Evolutionary conservation across 1,140 invertebrate genomes (phyloP).

Genomic region (Anthonomus grandis): DNA sequence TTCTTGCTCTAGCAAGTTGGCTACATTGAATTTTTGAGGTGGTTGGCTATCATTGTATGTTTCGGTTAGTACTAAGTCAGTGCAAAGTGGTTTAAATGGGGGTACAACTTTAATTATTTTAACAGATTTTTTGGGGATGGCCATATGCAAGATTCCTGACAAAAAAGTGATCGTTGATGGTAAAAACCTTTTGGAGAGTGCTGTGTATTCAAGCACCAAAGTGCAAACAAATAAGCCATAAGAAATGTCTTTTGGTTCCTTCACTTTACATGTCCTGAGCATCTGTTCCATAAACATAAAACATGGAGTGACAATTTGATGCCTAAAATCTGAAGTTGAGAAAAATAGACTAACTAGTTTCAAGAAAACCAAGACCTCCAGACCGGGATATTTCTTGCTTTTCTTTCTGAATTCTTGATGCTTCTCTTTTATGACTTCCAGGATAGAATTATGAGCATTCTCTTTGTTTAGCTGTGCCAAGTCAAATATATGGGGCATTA

Average conservation of each 20-base stretch:
- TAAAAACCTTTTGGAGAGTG: conserved; percentile 74
- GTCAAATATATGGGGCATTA: conserved; percentile 70
- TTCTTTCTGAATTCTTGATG: conserved; percentile 62
- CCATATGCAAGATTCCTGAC: conserved; percentile 63
- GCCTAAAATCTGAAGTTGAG: conserved; percentile 84
- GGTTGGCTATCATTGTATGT: conserved; percentile 47
- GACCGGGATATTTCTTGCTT: conserved; percentile 59
- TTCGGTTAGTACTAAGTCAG: conserved; percentile 55
- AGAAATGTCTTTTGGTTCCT: conserved; percentile 63
- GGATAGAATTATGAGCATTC: conserved; percentile 60
- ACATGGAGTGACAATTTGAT: conserved; percentile 80
- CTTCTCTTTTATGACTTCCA: conserved; percentile 72
- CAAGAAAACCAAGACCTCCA: conserved; percentile 76
- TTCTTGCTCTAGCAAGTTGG: conserved; percentile 56
- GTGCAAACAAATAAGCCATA: conserved; percentile 75
- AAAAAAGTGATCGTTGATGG: conserved; percentile 78
- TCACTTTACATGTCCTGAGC: conserved; percentile 61
- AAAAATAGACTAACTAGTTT: conserved; percentile 75
- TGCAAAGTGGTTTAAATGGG: conserved; percentile 61
- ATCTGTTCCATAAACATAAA: conserved; percentile 81
- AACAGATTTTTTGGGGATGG: conserved; percentile 55
- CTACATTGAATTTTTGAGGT: conserved; percentile 47
- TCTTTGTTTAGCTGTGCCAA: conserved; percentile 67
- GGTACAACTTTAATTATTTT: conserved; percentile 59
- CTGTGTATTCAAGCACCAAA: conserved; percentile 72